Evolutionary conservation across 2,797 vertebrate genomes (phyloP), one percentile per base, ranked within the genome.

Genomic region (Spheniscus humboldti): DNA sequence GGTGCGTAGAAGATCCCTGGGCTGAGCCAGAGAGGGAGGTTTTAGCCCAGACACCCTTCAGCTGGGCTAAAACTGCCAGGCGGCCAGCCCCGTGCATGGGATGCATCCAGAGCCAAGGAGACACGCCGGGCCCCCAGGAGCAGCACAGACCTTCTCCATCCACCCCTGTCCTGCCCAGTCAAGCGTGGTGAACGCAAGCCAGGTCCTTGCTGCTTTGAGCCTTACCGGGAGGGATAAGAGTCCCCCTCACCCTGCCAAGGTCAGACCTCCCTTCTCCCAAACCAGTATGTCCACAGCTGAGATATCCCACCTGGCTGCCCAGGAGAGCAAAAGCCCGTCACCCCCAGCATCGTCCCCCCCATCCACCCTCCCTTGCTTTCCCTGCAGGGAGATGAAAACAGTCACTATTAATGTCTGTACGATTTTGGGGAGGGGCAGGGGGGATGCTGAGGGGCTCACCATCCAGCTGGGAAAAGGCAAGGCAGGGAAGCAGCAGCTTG

Each of bases 101-200:
- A 19, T 7, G 11, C 5, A 31, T 1, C 31, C 0, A 0, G 39
- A 85, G 68, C 33, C 74, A 60, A 47, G 71, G 66, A 77, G 48
- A 27, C 31, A 39, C 2, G 0, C 20, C 5, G 95, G 98, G 98
- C 39, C 98, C 99, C 89, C 98, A 98, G 79, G 98, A 99, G 88
- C 98, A 99, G 94, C 99, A 98, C 96, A 98, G 39, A 37, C 59
- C 84, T 78, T 64, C 71, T 66, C 37, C 77, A 76, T 43, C 92
- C 83, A 35, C 31, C 56, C 63, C 37, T 53, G 59, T 48, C 28
- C 47, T 71, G 53, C 31, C 31, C 59, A 76, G 59, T 20, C 56
- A 31, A 25, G 8, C 6, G 1, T 11, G 52, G 55, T 1, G 0
- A 60, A 50, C 2, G 8, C 43, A 59, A 91, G 56, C 11, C 37